Evolutionary conservation across 2,888 invertebrate species (phyloP).

Genomic region (Folsomia manolachei): DNA sequence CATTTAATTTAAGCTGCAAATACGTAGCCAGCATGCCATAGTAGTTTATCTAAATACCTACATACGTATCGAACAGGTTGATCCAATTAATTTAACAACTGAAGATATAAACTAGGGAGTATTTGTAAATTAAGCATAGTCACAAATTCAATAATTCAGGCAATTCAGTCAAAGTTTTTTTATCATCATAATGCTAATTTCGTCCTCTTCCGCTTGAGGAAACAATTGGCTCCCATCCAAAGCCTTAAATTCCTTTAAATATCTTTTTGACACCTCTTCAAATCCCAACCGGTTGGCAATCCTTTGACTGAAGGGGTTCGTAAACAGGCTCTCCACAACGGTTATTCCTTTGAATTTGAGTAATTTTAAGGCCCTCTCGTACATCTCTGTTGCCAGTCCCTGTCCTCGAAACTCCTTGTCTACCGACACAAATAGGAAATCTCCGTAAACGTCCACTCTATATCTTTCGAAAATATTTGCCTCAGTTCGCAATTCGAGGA

Average conservation of each 20-base stretch:
- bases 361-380: slow-evolving; percentile 29
- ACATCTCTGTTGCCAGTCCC: slow-evolving; percentile 35
- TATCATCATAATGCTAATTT: slow-evolving; percentile 25
- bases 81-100: background rate
- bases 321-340: slow-evolving; percentile 32
- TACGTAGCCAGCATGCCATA: no score
- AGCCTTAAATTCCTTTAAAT: slow-evolving; percentile 27
- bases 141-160: background rate
- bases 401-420: slow-evolving; percentile 28
- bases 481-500: slow-evolving; percentile 13
- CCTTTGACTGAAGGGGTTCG: slow-evolving; percentile 31
- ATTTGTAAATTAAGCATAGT: background rate
- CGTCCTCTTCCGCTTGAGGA: slow-evolving; percentile 30
- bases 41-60: no score
- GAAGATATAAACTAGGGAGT: no score
- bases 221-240: slow-evolving; percentile 24
- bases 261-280: slow-evolving; percentile 21
- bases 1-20: no score
- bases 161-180: background rate
- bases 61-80: no score
- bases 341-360: slow-evolving; percentile 25
- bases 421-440: slow-evolving; percentile 37
- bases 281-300: slow-evolving; percentile 33
- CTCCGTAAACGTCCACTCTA: slow-evolving; percentile 25
- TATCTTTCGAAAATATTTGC: slow-evolving; percentile 30